Percentiles rank a stretch among this genome's conserved stretches.
phyloP scores from a whole-genome alignment of 2,888 invertebrate species.

The Tenthredo notha region DNA sequence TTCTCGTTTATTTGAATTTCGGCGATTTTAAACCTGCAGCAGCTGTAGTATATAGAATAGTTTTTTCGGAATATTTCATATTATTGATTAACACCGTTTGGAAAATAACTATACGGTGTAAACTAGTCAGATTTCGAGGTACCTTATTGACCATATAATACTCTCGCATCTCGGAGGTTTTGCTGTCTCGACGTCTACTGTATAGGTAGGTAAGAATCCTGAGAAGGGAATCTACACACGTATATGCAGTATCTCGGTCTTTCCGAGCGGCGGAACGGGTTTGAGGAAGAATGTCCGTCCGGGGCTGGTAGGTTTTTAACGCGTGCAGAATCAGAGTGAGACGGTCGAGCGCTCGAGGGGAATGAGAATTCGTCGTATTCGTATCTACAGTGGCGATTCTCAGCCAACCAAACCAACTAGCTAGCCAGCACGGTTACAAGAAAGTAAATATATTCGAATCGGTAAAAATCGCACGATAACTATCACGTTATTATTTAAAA shows the following conservation, averaged over 20 bases:
- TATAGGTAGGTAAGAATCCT: conserved; percentile 31
- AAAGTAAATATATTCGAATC: not conserved
- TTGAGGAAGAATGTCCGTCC: conserved; percentile 51
- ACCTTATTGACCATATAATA: not conserved
- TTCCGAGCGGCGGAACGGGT: conserved; percentile 48
- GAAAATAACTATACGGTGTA: not conserved
- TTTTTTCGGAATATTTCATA: not conserved
- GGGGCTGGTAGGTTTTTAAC: conserved; percentile 43
- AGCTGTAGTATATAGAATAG: not conserved
- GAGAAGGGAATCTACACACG: conserved; percentile 35
- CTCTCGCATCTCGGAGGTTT: conserved; percentile 8
- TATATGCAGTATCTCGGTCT: conserved; percentile 33
- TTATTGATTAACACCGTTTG: not conserved
- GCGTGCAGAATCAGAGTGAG: conserved; percentile 53
- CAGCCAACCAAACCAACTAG: not conserved
- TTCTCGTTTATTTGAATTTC: not conserved
- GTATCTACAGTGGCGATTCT: conserved; percentile 27
- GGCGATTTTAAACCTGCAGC: not conserved
- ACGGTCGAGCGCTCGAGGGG: conserved; percentile 14
- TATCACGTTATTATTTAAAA: not conserved
- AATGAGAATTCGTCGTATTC: conserved; percentile 33
- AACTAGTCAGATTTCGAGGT: not conserved
- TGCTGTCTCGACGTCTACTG: not conserved
- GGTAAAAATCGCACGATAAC: not conserved
- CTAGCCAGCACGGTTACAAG: not conserved